phyloP scores from a whole-genome alignment of 2,797 vertebrate genomes.

The Pseudomugil gertrudae region DNA sequence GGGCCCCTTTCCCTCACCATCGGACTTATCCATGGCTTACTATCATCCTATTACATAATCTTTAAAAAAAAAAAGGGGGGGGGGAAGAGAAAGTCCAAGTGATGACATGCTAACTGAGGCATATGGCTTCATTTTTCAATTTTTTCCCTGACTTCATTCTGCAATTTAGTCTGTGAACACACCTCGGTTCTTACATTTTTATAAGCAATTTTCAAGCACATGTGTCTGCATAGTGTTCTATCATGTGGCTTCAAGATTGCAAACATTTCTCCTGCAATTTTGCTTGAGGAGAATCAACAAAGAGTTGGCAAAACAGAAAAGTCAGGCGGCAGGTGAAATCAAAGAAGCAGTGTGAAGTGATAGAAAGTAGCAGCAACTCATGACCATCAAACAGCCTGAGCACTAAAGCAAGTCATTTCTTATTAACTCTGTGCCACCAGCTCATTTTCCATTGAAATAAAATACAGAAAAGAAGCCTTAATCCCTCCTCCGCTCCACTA shows the following conservation, averaged over 20 bases:
- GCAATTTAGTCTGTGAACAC: constrained; percentile 3
- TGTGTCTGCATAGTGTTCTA: background rate
- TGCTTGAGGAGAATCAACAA: background rate
- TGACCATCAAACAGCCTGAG: constrained; percentile 12
- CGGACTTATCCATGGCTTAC: constrained; percentile 59
- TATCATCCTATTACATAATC: constrained; percentile 48
- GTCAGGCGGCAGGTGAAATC: constrained; percentile 30
- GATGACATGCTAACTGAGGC: constrained; percentile 18
- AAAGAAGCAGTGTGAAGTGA: constrained; percentile 22
- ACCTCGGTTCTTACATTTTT: constrained; percentile 1
- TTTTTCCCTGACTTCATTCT: constrained; percentile 44
- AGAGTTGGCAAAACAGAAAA: no score
- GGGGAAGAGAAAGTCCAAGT: constrained; percentile 4
- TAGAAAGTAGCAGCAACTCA: constrained; percentile 22
- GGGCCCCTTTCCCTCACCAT: constrained; percentile 37
- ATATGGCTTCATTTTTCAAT: constrained; percentile 58
- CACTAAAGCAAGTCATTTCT: constrained; percentile 21
- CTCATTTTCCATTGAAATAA: constrained; percentile 59
- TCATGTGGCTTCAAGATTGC: constrained; percentile 12
- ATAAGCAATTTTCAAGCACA: constrained; percentile 11
- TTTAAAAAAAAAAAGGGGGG: constrained; percentile 12
- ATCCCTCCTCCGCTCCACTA: constrained; percentile 41
- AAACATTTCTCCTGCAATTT: constrained; percentile 26
- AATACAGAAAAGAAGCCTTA: constrained; percentile 43
- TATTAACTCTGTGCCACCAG: constrained; percentile 17